Evolutionary conservation across 2,797 vertebrate genomes (phyloP).

Genomic region (Acridotheres tristis): DNA sequence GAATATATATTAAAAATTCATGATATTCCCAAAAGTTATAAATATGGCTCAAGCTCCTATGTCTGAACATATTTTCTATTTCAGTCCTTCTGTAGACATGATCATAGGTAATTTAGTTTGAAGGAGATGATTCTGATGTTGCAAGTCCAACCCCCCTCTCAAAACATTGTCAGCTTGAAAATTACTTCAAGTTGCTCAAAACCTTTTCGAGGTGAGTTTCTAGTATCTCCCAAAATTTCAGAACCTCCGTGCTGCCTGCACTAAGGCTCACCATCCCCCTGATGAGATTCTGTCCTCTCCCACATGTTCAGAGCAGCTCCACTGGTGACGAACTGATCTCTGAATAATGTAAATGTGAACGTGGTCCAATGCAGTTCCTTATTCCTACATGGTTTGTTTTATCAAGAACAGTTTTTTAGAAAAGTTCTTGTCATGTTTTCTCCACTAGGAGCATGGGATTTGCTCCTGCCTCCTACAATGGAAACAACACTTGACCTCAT

Average conservation of each 20-base stretch:
- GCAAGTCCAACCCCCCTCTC: not conserved
- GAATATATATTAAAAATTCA: not conserved
- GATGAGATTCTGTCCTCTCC: not conserved
- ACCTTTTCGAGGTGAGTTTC: not conserved
- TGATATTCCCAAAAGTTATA: not conserved
- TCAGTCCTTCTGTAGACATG: not conserved
- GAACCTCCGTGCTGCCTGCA: not conserved
- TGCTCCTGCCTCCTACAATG: not conserved
- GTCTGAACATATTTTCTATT: not conserved
- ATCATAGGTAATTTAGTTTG: not conserved
- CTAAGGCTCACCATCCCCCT: not conserved
- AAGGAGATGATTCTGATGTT: not conserved
- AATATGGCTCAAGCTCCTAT: not conserved
- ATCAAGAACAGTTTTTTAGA: not conserved
- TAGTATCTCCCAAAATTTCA: not conserved
- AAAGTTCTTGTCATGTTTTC: not conserved
- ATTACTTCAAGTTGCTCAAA: not conserved
- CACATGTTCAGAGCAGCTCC: not conserved
- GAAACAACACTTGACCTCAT: not conserved
- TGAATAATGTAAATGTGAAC: not conserved
- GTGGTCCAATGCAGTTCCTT: not conserved
- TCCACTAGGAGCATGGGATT: not conserved
- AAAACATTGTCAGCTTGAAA: not conserved
- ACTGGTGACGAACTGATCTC: not conserved
- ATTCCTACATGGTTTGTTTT: not conserved